Base-by-base conservation (phyloP, 2,797 vertebrate genomes). In the Remorina albescens region DNA sequence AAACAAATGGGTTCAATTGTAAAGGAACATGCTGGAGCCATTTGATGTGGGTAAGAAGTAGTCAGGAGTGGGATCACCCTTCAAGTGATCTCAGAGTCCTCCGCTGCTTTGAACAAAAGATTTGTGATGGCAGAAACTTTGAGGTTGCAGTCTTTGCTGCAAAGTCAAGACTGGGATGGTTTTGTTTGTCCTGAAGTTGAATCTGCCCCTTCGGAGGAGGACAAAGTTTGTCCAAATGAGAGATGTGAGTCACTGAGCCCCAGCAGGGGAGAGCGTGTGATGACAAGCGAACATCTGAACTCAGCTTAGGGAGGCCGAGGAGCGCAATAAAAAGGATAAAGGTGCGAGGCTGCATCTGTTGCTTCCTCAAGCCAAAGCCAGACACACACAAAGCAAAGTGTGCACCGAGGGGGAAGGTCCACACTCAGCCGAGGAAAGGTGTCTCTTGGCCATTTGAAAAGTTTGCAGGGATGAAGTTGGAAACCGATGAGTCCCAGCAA, bases 21-120 rank as follows among this genome's bases (percentile, higher is more conserved):
- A 28, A 51, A 41, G 9, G 50, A 6, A 60, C 86, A 87, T 23
- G 1, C 9, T 79, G 80, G 13, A 80, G 63, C 62, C 62, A 81
- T 85, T 82, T 82, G 71, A 19, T 8, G 34, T 0, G 1, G 46
- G 6, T 16, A 21, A 62, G 59, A 15, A 21, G 55, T 4, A 39
- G 66, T 34, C 32, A 12, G 56, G 57, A 28, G 47, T n/a, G 1
- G 25, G 25, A 19, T 44, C 23, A 34, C 13, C n/a, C 19, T 69
- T 36, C 10, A 32, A 83, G 76, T 39, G n/a, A n/a, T n/a, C n/a
- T n/a, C n/a, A n/a, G n/a, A n/a, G n/a, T n/a, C n/a, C n/a, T n/a
- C n/a, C n/a, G n/a, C n/a, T n/a, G n/a, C n/a, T 15, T 39, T 39
- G 12, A 39, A 5, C 3, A 39, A 39, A 2, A 39, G 4, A 39